phyloP scores from a whole-genome alignment of 2,113 vertebrate species.

The Alces alces region DNA sequence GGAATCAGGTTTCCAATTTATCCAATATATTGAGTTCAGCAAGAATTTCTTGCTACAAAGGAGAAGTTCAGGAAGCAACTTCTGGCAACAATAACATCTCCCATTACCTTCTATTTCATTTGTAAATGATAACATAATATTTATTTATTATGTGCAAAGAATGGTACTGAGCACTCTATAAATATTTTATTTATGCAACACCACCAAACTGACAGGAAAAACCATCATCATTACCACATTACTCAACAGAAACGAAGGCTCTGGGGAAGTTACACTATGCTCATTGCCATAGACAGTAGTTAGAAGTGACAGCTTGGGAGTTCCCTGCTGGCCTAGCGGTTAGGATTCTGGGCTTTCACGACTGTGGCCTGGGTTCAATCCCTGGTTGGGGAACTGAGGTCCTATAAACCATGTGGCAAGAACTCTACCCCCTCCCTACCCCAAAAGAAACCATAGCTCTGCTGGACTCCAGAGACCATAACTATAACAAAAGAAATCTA shows the following conservation, averaged over 20 bases:
- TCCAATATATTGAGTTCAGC: neutral
- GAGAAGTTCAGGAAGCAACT: neutral
- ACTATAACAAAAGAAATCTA: slow-evolving; percentile 1
- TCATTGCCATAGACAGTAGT: neutral
- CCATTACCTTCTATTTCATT: neutral
- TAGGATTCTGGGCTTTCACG: neutral
- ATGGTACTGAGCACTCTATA: neutral
- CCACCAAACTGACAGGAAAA: neutral
- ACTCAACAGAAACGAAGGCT: neutral
- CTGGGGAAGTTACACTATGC: neutral
- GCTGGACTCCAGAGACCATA: neutral
- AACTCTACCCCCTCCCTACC: rapidly evolving
- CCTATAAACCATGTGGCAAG: neutral
- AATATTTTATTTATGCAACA: slow-evolving; percentile 2
- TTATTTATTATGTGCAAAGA: neutral
- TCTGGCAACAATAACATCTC: neutral
- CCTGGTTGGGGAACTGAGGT: neutral
- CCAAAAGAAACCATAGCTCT: neutral
- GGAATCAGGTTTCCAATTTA: neutral
- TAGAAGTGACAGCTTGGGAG: neutral
- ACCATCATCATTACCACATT: neutral
- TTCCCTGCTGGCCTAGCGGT: neutral
- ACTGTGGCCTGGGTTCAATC: neutral
- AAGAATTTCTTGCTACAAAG: neutral
- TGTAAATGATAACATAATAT: neutral